phyloP scores from a whole-genome alignment of 2,888 invertebrate species.

The Serripes groenlandicus region DNA sequence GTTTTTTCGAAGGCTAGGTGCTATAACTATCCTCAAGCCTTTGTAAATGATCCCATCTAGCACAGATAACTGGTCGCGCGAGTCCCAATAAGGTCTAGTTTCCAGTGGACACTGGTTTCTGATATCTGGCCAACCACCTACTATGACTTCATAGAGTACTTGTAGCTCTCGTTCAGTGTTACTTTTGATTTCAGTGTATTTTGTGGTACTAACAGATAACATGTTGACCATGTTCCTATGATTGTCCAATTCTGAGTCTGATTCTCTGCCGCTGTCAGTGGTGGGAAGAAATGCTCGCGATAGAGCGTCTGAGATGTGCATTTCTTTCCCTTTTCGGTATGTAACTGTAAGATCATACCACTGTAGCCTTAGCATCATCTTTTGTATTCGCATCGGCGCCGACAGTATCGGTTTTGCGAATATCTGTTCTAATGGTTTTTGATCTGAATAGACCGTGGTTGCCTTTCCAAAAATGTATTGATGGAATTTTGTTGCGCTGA shows the following conservation, averaged over 20 bases:
- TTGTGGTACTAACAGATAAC: constrained; percentile 36
- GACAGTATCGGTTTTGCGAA: constrained; percentile 26
- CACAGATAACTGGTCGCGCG: constrained; percentile 54
- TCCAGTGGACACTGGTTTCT: constrained; percentile 33
- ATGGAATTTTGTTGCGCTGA: constrained; percentile 59
- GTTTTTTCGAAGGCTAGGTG: constrained; percentile 54
- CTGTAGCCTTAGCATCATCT: constrained; percentile 47
- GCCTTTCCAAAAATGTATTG: constrained; percentile 65
- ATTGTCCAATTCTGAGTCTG: too few species aligned
- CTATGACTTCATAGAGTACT: constrained; percentile 28
- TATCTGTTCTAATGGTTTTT: constrained; percentile 52
- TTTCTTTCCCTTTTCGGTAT: constrained; percentile 49
- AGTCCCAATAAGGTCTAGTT: constrained; percentile 46
- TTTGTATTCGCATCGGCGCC: constrained; percentile 37
- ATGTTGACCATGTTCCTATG: constrained; percentile 22
- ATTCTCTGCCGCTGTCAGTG: too few species aligned
- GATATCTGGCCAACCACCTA: constrained; percentile 58
- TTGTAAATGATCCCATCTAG: constrained; percentile 62
- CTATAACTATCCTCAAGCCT: constrained; percentile 61
- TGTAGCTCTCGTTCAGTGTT: constrained; percentile 25
- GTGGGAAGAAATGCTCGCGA: constrained; percentile 11
- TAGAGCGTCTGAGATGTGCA: constrained; percentile 10
- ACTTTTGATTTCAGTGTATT: constrained; percentile 31
- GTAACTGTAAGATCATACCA: constrained; percentile 54
- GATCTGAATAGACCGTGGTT: constrained; percentile 54